These are phyloP conservation scores for Rhimphoctona megacephalus DNA, from an alignment of 2,888 invertebrate species.

Conservation along the genomic window DNA sequence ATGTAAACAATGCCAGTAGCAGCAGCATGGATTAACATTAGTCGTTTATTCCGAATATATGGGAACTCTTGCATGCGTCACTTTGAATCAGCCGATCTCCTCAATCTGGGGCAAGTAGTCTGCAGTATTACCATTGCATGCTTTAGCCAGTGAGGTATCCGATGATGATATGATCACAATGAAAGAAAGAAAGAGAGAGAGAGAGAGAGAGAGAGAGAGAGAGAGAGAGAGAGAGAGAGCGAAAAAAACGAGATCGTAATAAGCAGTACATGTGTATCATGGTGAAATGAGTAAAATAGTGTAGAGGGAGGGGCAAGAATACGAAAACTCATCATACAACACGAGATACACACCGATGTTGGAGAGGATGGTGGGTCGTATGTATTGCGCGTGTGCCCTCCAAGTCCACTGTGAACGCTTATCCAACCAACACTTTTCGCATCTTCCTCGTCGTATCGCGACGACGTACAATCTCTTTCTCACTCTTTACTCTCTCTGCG, in stretches of 20 bases:
- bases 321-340: not conserved
- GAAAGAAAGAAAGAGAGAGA: constrained; percentile 6
- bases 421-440: constrained; percentile 16
- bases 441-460: constrained; percentile 18
- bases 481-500: constrained; percentile 10
- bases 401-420: not conserved
- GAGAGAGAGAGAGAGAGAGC: not conserved
- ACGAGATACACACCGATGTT: constrained; percentile 15
- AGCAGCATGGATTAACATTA: not conserved
- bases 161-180: constrained; percentile 28
- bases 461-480: constrained; percentile 15
- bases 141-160: constrained; percentile 16
- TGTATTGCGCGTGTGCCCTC: constrained; percentile 38
- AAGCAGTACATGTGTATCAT: constrained; percentile 25
- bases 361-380: constrained; percentile 20
- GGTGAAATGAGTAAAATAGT: constrained; percentile 33
- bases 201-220: not conserved
- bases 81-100: constrained; percentile 5
- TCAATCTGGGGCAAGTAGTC: constrained; percentile 46
- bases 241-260: constrained; percentile 33
- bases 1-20: not conserved
- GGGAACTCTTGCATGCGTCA: not conserved
- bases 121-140: constrained; percentile 44
- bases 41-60: not conserved
- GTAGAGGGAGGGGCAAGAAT: constrained; percentile 8